phyloP scores from a whole-genome alignment of 2,113 vertebrate species.

The Cryptotis parvus region DNA sequence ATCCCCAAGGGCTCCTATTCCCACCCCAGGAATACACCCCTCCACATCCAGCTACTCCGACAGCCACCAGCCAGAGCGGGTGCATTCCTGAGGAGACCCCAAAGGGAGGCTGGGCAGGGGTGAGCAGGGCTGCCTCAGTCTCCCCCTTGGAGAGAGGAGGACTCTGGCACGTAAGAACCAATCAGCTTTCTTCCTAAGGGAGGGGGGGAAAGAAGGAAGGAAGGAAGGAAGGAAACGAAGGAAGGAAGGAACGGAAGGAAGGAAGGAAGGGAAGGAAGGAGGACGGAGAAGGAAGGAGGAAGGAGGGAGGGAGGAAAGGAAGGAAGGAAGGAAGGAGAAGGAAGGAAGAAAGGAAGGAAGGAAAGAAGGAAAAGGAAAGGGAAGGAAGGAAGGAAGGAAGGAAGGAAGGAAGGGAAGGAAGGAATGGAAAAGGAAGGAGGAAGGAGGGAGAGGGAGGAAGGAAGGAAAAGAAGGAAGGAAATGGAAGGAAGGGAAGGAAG shows the following conservation, averaged over 20 bases:
- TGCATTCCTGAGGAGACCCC: background rate
- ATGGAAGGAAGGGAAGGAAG: background rate
- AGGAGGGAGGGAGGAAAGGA: background rate
- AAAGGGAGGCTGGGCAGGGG: background rate
- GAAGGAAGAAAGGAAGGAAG: too few species aligned
- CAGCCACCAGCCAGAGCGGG: slow-evolving; percentile 3
- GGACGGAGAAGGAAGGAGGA: too few species aligned
- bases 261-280: background rate
- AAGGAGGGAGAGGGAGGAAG: too few species aligned
- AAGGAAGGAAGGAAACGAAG: too few species aligned
- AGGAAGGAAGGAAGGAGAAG: background rate
- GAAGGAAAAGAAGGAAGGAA: background rate
- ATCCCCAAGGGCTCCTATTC: slow-evolving; percentile 50
- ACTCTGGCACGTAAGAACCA: background rate
- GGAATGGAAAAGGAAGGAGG: too few species aligned
- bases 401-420: too few species aligned
- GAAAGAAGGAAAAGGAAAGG: background rate
- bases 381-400: too few species aligned
- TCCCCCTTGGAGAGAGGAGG: background rate
- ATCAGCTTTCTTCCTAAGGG: background rate
- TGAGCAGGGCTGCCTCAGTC: background rate
- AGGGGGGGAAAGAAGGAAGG: too few species aligned
- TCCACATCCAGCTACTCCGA: background rate
- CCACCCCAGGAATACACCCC: slow-evolving; percentile 36
- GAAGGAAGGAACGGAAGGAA: background rate